phyloP scores from a whole-genome alignment of 2,888 invertebrate species.

The Baccha elongata region DNA sequence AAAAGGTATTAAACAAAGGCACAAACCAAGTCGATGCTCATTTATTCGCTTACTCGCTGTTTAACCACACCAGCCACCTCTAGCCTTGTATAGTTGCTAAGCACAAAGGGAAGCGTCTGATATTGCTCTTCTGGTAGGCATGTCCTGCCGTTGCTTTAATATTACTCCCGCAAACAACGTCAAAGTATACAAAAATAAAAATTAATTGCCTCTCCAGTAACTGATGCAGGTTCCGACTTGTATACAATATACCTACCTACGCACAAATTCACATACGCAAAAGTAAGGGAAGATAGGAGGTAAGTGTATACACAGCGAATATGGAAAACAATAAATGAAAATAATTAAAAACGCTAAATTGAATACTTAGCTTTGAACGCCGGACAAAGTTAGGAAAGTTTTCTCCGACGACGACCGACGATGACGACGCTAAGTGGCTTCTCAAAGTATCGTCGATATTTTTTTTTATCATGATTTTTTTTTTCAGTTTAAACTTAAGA shows the following conservation, averaged over 20 bases:
- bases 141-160: conserved; percentile 9
- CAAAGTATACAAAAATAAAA: conserved; percentile 7
- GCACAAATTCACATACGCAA: conserved; percentile 51
- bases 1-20: conserved; percentile 67
- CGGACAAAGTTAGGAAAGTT: conserved; percentile 66
- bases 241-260: conserved; percentile 6
- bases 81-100: conserved; percentile 16
- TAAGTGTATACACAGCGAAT: not conserved
- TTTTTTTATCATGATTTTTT: conserved; percentile 25
- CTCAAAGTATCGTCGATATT: conserved; percentile 6
- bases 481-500: conserved; percentile 2
- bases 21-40: conserved; percentile 58
- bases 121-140: conserved; percentile 18
- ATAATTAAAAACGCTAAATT: conserved; percentile 65
- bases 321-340: conserved; percentile 61
- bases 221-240: conserved; percentile 2
- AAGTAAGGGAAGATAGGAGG: not conserved
- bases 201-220: conserved; percentile 39
- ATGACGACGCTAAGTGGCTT: conserved; percentile 18
- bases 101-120: conserved; percentile 51
- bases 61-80: conserved; percentile 21
- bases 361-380: conserved; percentile 63
- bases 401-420: conserved; percentile 9
- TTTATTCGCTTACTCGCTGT: conserved; percentile 55
- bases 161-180: not conserved